These are phyloP conservation scores for Prionailurus bengalensis DNA, from an alignment of 2,113 vertebrate genomes.

Conservation along the genomic window DNA sequence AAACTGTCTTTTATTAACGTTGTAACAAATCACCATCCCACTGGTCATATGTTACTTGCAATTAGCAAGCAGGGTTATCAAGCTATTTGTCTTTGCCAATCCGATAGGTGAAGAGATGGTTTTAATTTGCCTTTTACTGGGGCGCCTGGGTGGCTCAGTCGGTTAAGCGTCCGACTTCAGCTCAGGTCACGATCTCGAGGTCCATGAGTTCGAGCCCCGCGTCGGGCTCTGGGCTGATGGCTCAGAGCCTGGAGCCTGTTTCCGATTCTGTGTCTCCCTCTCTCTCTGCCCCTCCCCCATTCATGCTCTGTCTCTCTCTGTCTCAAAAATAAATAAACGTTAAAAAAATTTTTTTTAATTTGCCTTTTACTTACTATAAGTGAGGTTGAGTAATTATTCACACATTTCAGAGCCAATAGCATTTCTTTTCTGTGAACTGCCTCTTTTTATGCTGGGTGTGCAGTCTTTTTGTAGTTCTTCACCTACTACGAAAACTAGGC, in stretches of 20 bases:
- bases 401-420: neutral
- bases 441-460: neutral
- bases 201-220: too few relatives aligned
- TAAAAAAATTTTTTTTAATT: neutral
- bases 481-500: neutral
- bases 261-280: too few relatives aligned
- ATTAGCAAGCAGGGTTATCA: constrained; percentile 16
- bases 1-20: neutral
- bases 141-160: too few relatives aligned
- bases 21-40: neutral
- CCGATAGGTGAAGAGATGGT: constrained; percentile 15
- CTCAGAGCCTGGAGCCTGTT: too few relatives aligned
- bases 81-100: constrained; percentile 28
- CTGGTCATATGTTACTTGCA: neutral
- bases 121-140: constrained; percentile 34
- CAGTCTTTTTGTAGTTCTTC: neutral
- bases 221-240: too few relatives aligned
- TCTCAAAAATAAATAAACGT: too few relatives aligned
- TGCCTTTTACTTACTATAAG: constrained; percentile 41
- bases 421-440: neutral
- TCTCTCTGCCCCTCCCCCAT: too few relatives aligned
- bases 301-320: too few relatives aligned
- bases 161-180: too few relatives aligned
- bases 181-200: too few relatives aligned
- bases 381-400: constrained; percentile 1